Conservation (phyloP, 2,797 vertebrate species). For the Astyanax mexicanus region DNA sequence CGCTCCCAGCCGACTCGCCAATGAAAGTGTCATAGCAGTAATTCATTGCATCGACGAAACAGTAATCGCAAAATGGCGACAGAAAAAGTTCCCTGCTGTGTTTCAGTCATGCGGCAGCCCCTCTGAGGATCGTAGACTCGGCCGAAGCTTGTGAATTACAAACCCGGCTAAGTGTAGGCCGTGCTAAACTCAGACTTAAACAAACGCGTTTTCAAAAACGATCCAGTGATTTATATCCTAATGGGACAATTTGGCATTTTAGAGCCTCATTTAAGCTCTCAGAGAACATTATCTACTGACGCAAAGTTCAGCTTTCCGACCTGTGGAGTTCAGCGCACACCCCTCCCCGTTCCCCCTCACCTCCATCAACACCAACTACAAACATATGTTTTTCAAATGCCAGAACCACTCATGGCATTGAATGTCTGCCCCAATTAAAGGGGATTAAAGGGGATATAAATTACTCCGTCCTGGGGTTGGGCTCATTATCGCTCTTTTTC, state of each 20-base stretch:
- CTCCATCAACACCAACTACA: constrained; percentile 32
- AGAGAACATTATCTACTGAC: constrained; percentile 2
- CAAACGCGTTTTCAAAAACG: constrained; percentile 5
- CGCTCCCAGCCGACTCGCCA: constrained; percentile 32
- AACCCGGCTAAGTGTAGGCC: not conserved
- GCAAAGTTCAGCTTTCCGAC: not conserved
- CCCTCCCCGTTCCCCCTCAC: not conserved
- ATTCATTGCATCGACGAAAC: constrained; percentile 43
- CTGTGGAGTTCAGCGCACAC: constrained; percentile 9
- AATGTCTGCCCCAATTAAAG: constrained; percentile 29
- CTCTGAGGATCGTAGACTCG: not conserved
- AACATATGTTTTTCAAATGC: constrained; percentile 29
- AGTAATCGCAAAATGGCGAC: constrained; percentile 25
- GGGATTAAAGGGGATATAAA: constrained; percentile 29
- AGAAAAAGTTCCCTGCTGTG: constrained; percentile 18
- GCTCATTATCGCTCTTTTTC: constrained; percentile 12
- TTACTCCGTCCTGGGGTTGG: not conserved
- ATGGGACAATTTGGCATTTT: constrained; percentile 19
- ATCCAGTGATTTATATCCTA: constrained; percentile 20
- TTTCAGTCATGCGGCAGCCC: constrained; percentile 15
- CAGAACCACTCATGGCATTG: constrained; percentile 10
- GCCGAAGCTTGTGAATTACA: not conserved
- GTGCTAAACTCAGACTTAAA: not conserved
- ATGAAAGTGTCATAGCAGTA: constrained; percentile 44
- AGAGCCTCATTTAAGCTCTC: constrained; percentile 20